phyloP scores from a whole-genome alignment of 2,888 invertebrate genomes.

The Panopea generosa region DNA sequence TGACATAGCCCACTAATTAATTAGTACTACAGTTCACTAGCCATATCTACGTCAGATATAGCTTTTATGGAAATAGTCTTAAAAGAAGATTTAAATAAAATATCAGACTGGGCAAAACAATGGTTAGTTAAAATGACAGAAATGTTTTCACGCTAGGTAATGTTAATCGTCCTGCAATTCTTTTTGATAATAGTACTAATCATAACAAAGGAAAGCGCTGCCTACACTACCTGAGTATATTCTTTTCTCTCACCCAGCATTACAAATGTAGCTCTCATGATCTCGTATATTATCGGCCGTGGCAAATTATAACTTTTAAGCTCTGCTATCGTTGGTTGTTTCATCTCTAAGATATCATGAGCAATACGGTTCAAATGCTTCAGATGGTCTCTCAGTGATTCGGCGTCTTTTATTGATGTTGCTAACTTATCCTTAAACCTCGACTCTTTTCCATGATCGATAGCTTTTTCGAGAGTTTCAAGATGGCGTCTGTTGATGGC shows the following conservation, averaged over 20 bases:
- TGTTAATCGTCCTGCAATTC: too few species aligned
- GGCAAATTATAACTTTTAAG: conserved; percentile 66
- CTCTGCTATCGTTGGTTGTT: conserved; percentile 68
- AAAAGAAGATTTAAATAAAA: conserved; percentile 57
- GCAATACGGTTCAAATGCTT: conserved; percentile 61
- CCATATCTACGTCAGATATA: too few species aligned
- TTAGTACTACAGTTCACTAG: too few species aligned
- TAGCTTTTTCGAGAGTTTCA: conserved; percentile 61
- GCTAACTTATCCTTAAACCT: conserved; percentile 29
- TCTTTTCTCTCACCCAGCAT: conserved; percentile 61
- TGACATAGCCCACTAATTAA: too few species aligned
- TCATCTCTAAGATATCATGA: conserved; percentile 68
- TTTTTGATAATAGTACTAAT: too few species aligned
- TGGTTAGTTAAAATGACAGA: too few species aligned
- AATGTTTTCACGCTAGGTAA: too few species aligned
- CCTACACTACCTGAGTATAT: conserved; percentile 45
- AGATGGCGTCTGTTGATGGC: conserved; percentile 62
- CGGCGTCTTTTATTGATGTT: conserved; percentile 61
- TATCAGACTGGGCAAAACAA: conserved; percentile 66
- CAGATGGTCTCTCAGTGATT: conserved; percentile 65
- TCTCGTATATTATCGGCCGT: conserved; percentile 47
- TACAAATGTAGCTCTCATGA: conserved; percentile 67
- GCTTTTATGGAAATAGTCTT: too few species aligned
- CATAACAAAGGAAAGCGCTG: too few species aligned
- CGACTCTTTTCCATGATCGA: conserved; percentile 51